Evolutionary conservation across 2,113 vertebrate genomes (phyloP).

Genomic region (Euleptes europaea): DNA sequence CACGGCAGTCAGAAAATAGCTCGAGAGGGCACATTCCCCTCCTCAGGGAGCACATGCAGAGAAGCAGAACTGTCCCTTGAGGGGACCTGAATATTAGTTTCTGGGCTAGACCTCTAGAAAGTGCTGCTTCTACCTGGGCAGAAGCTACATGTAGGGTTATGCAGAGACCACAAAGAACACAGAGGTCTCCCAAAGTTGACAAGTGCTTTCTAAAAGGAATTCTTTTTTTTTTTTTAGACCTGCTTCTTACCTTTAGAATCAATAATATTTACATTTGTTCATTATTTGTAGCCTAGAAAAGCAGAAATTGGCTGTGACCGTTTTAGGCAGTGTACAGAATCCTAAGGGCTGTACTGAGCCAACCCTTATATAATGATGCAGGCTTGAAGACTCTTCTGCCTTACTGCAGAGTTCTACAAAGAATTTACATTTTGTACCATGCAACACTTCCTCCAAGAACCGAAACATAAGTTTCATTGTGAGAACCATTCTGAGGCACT

Average conservation of each 20-base stretch:
- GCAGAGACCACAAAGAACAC: not conserved
- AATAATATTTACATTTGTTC: not conserved
- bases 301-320: not conserved
- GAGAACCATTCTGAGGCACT: not conserved
- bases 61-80: too few species aligned
- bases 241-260: not conserved
- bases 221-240: not conserved
- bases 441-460: not conserved
- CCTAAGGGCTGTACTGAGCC: not conserved
- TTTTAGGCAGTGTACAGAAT: not conserved
- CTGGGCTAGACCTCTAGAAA: too few species aligned
- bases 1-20: too few species aligned
- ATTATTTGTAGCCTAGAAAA: not conserved
- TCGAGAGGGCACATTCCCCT: too few species aligned
- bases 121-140: too few species aligned
- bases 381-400: not conserved
- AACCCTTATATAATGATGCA: not conserved
- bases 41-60: too few species aligned
- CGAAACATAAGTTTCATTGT: not conserved
- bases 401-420: not conserved
- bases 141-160: too few species aligned
- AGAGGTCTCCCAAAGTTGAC: not conserved
- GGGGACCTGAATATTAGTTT: too few species aligned
- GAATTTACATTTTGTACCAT: not conserved
- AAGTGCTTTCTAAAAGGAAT: not conserved